phyloP scores from a whole-genome alignment of 2,888 invertebrate genomes.

The Leptinotarsa haldemani region DNA sequence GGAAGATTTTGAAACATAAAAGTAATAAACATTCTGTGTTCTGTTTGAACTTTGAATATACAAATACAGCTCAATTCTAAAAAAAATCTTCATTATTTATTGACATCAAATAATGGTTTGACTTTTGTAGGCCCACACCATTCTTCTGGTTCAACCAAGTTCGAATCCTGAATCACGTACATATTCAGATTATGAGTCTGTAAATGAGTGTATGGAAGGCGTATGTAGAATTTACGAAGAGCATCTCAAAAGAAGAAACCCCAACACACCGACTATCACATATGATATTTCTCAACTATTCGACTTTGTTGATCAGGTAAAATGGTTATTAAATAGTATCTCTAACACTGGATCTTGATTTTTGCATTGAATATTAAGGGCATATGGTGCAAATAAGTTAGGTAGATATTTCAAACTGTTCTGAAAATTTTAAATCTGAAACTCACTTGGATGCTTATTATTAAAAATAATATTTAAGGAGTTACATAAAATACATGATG shows the following conservation, averaged over 20 bases:
- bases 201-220: conserved; percentile 98
- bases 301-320: conserved; percentile 94
- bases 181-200: conserved; percentile 97
- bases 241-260: conserved; percentile 94
- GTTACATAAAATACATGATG: too few relatives aligned
- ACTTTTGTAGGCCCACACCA: conserved; percentile 90
- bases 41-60: too few relatives aligned
- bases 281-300: conserved; percentile 98
- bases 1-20: too few relatives aligned
- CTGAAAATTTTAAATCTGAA: too few relatives aligned
- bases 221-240: conserved; percentile 99
- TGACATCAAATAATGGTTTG: not conserved
- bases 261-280: conserved; percentile 95
- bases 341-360: too few relatives aligned
- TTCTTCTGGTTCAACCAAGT: conserved; percentile 94
- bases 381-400: too few relatives aligned
- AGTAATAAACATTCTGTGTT: too few relatives aligned
- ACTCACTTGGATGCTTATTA: too few relatives aligned
- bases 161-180: conserved; percentile 94
- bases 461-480: too few relatives aligned
- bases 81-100: not conserved
- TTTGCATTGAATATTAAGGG: too few relatives aligned
- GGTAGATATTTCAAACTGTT: too few relatives aligned
- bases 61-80: not conserved
- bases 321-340: conserved; percentile 25